Conservation (phyloP, 2,888 invertebrate species). For the Sesia apiformis region DNA sequence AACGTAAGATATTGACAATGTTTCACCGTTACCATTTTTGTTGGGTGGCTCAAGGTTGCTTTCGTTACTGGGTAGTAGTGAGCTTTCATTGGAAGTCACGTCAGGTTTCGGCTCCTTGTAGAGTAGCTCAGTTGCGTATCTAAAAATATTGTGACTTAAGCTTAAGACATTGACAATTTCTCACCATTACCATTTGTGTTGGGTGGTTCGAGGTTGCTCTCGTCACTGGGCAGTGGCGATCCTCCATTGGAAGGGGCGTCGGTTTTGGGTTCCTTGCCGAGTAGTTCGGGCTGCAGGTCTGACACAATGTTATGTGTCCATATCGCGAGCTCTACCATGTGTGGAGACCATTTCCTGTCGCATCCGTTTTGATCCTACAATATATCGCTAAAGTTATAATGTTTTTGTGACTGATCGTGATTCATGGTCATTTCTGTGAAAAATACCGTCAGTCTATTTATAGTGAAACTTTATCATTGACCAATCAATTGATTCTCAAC, state of each 20-base stretch:
- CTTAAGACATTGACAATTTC: too few species aligned
- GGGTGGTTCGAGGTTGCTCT: slow-evolving; percentile 85
- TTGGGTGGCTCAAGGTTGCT: slow-evolving; percentile 84
- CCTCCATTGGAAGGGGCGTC: slow-evolving; percentile 61
- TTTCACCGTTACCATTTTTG: slow-evolving; percentile 69
- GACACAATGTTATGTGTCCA: slow-evolving; percentile 95
- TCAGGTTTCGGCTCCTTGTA: slow-evolving; percentile 78
- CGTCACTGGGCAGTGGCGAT: slow-evolving; percentile 77
- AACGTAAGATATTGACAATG: too few species aligned
- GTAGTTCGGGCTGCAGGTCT: slow-evolving; percentile 87
- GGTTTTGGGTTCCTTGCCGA: slow-evolving; percentile 80
- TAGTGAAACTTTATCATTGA: too few species aligned
- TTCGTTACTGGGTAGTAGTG: slow-evolving; percentile 79
- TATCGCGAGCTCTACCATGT: slow-evolving; percentile 90
- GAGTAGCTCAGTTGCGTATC: slow-evolving; percentile 87
- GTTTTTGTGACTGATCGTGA: not conserved
- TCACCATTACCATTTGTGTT: slow-evolving; percentile 70
- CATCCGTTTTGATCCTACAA: slow-evolving; percentile 68
- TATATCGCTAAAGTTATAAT: not conserved
- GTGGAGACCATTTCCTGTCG: slow-evolving; percentile 80
- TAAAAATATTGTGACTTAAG: too few species aligned
- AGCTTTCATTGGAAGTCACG: slow-evolving; percentile 62
- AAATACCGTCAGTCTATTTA: too few species aligned
- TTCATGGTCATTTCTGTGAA: too few species aligned
- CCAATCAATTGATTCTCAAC: too few species aligned